phyloP scores from a whole-genome alignment of 2,888 invertebrate species.

The Diloba caeruleocephala region DNA sequence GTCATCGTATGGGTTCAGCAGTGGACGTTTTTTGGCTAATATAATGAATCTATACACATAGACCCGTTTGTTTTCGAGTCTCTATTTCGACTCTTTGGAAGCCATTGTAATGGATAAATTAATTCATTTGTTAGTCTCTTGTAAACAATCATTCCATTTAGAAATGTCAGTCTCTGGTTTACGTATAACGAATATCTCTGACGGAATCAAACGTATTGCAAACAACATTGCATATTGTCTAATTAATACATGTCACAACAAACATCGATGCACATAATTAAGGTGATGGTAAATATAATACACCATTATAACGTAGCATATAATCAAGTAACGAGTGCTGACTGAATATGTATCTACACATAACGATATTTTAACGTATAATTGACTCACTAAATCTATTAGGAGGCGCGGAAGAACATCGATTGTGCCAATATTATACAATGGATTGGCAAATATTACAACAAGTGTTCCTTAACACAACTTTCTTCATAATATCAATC shows the following conservation, averaged over 20 bases:
- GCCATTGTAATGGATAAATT: conserved; percentile 40
- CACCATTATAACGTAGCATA: conserved; percentile 49
- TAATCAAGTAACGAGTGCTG: conserved; percentile 61
- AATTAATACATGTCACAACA: conserved; percentile 48
- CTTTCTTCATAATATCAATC: conserved; percentile 56
- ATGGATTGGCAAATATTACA: conserved; percentile 51
- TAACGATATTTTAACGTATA: conserved; percentile 61
- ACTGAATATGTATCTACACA: conserved; percentile 57
- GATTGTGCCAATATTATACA: conserved; percentile 73
- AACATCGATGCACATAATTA: conserved; percentile 47
- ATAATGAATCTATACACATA: conserved; percentile 9
- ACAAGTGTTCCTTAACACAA: conserved; percentile 52
- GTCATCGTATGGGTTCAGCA: too few relatives aligned
- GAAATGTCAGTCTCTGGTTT: conserved; percentile 42
- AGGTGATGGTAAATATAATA: conserved; percentile 49
- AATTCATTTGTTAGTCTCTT: conserved; percentile 5
- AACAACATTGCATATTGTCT: conserved; percentile 47
- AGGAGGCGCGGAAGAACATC: conserved; percentile 81
- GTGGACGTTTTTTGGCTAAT: too few relatives aligned
- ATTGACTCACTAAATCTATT: conserved; percentile 71
- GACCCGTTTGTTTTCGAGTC: conserved; percentile 20
- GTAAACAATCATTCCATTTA: conserved; percentile 40
- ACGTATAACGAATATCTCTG: conserved; percentile 52
- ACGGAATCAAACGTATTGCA: conserved; percentile 52
- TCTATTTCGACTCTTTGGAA: conserved; percentile 36